Base-by-base conservation (phyloP, 2,888 invertebrate genomes). In the Heteropelma amictum region DNA sequence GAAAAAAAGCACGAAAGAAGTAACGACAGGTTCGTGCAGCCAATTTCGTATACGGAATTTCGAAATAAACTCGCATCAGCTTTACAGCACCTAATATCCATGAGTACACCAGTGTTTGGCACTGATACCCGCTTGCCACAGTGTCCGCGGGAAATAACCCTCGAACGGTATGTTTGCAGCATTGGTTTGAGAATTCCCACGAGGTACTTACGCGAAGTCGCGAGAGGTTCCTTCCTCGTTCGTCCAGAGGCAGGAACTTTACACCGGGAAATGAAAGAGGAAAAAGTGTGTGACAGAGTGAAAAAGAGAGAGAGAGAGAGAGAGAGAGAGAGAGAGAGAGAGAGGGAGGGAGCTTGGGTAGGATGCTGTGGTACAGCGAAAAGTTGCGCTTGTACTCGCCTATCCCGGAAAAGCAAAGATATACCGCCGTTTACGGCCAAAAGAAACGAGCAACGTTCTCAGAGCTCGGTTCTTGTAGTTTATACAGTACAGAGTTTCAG, bases 61-160 rank as follows among this genome's bases (percentile, higher is more conserved):
- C 80, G 78, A 87, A 87, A 86, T 87, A 86, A 87, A 87, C 87
- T 86, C 86, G 85, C 86, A 87, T 87, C 82, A 83, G 84, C 83
- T 87, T 87, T 86, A 87, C 86, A 80, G 79, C 83, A 76, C 75
- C 82, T 83, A 82, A 87, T 86, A 84, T 86, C 85, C 85, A 84
- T 86, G 87, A 87, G 84, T 86, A 84, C n/a, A n/a, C 82, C 85
- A 80, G 81, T 86, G 85, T 87, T 88, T 86, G 84, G 84, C 85
- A 85, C 84, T 84, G 85, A 85, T 86, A 87, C 82, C 80, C 78
- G 42, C 72, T 28, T 17, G 30, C 65, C 30, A 21, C 35, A n/a
- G n/a, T 49, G 49, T 33, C 21, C 42, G 45, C 47, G 58, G 26
- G 26, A 42, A 28, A 33, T 30, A 42, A 28, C 19, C 17, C 26